Evolutionary conservation across 2,888 invertebrate species (phyloP).

Genomic region (Chalcis sispes): DNA sequence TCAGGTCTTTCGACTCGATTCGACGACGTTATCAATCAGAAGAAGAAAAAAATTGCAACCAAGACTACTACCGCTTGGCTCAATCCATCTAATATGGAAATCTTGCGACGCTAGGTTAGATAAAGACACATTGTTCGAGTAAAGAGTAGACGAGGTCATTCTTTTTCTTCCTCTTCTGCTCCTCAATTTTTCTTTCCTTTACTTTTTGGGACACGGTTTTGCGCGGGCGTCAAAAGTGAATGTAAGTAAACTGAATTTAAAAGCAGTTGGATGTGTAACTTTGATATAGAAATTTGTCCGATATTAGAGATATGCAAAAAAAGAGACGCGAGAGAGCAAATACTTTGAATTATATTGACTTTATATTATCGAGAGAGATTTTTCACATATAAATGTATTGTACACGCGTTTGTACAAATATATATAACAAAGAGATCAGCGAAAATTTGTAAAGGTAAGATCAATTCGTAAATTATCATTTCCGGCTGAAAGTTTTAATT

Average conservation of each 20-base stretch:
- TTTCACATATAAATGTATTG: no score
- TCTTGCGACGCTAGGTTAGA: slow-evolving; percentile 11
- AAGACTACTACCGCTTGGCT: not conserved
- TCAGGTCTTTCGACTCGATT: slow-evolving; percentile 18
- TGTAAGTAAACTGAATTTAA: not conserved
- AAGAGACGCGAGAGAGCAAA: not conserved
- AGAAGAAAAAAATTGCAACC: slow-evolving; percentile 5
- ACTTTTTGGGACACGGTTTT: no score
- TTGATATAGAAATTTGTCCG: not conserved
- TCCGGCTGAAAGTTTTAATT: no score
- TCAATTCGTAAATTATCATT: no score
- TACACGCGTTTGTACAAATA: no score
- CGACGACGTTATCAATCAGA: slow-evolving; percentile 27
- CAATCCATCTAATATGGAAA: slow-evolving; percentile 38
- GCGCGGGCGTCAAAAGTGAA: not conserved
- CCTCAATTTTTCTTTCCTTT: no score
- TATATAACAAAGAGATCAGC: no score
- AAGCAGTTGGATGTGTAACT: not conserved
- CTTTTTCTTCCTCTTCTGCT: slow-evolving; percentile 6
- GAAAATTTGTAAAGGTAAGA: no score
- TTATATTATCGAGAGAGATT: not conserved
- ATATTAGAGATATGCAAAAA: not conserved
- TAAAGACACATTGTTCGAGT: slow-evolving; percentile 10
- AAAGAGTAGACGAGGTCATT: not conserved
- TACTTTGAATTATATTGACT: not conserved